Conservation (phyloP, 2,113 vertebrate species). For the Rhinoptilus africanus region DNA sequence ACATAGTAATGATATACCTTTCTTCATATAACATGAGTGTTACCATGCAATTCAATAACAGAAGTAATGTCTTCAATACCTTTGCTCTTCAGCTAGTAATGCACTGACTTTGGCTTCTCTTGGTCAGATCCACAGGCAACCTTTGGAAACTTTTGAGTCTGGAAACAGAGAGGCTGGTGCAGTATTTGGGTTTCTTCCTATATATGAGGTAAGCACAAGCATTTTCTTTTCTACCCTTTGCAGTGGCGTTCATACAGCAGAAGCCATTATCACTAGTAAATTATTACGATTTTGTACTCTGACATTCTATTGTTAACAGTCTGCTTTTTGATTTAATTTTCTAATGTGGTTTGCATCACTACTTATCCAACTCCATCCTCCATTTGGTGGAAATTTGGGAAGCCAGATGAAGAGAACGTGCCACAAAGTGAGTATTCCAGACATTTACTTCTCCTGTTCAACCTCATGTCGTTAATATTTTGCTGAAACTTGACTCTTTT, state of each 20-base stretch:
- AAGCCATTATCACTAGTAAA: neutral
- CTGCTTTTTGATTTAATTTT: slow-evolving; percentile 39
- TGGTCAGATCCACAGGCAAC: slow-evolving; percentile 29
- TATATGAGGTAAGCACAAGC: slow-evolving; percentile 65
- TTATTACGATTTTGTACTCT: neutral
- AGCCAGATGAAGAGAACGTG: neutral
- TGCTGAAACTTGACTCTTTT: neutral
- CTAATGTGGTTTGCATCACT: neutral
- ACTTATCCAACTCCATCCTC: neutral
- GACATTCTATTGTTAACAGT: neutral
- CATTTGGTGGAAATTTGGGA: neutral
- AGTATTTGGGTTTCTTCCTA: slow-evolving; percentile 67
- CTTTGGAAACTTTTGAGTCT: slow-evolving; percentile 42
- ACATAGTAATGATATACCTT: neutral
- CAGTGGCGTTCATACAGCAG: neutral
- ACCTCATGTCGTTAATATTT: neutral
- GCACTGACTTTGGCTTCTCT: slow-evolving; percentile 5
- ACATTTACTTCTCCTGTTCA: neutral
- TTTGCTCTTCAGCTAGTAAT: neutral
- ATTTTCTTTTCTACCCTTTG: neutral
- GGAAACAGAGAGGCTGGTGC: slow-evolving; percentile 60
- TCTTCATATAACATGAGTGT: neutral
- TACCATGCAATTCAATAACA: neutral
- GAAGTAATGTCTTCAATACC: neutral
- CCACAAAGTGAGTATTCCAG: neutral